Evolutionary conservation across 2,797 vertebrate genomes (phyloP).

Genomic region (Jordanella pulchra): DNA sequence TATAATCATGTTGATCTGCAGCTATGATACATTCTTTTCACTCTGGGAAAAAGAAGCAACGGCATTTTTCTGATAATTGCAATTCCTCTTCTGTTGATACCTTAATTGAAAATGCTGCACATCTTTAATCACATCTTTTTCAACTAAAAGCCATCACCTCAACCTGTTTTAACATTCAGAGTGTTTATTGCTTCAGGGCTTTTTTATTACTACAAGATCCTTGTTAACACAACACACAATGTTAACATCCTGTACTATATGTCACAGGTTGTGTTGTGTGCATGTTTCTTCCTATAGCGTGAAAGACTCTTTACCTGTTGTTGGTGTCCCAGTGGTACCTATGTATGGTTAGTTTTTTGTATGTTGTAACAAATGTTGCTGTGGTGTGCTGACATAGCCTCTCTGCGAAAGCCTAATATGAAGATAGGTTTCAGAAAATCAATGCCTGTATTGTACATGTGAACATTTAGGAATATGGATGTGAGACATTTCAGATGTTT

Average conservation of each 20-base stretch:
- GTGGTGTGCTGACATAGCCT: no score
- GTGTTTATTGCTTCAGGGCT: slow-evolving; percentile 39
- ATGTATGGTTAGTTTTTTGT: no score
- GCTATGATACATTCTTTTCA: slow-evolving; percentile 1
- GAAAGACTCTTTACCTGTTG: slow-evolving; percentile 26
- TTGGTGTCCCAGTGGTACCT: no score
- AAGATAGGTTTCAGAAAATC: no score
- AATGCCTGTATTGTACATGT: no score
- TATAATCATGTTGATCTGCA: slow-evolving; percentile 28
- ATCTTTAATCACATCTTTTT: slow-evolving; percentile 5
- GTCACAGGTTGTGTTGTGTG: slow-evolving; percentile 45
- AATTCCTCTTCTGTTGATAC: slow-evolving; percentile 14
- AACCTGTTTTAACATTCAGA: slow-evolving; percentile 6
- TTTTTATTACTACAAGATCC: slow-evolving; percentile 46
- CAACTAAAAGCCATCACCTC: slow-evolving; percentile 16
- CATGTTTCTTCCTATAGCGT: slow-evolving; percentile 41
- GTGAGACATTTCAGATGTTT: no score
- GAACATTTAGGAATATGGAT: no score
- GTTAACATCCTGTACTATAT: slow-evolving; percentile 42
- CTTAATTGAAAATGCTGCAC: slow-evolving; percentile 8
- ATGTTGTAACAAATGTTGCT: no score
- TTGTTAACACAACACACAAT: slow-evolving; percentile 57
- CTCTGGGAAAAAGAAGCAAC: not conserved
- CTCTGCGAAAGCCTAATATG: no score
- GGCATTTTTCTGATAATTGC: slow-evolving; percentile 11